phyloP scores from a whole-genome alignment of 2,113 vertebrate species.

The Xyrauchen texanus region DNA sequence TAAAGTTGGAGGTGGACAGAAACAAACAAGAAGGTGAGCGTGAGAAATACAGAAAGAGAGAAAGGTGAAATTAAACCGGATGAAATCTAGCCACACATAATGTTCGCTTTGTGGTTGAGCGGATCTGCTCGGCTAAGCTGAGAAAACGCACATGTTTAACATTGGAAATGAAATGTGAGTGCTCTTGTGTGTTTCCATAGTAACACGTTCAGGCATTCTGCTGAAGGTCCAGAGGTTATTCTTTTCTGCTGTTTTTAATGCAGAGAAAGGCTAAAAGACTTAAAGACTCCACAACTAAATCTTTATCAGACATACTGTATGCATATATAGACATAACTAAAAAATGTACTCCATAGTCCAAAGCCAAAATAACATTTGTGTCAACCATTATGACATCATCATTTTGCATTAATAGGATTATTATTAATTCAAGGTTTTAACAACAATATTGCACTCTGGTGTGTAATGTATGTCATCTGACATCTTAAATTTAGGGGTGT shows the following conservation, averaged over 20 bases:
- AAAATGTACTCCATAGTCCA: too few relatives aligned
- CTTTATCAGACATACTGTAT: too few relatives aligned
- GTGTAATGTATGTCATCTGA: constrained; percentile 5
- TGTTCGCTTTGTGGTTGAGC: constrained; percentile 17
- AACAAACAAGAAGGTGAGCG: constrained; percentile 8
- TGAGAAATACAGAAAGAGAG: constrained; percentile 1
- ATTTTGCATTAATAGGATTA: too few relatives aligned
- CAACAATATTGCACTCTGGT: background rate
- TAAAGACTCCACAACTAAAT: too few relatives aligned
- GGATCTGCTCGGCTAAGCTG: background rate
- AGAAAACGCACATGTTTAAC: constrained; percentile 33
- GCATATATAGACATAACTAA: too few relatives aligned
- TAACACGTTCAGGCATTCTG: constrained; percentile 26
- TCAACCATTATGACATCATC: too few relatives aligned
- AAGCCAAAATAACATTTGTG: too few relatives aligned
- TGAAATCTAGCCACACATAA: constrained; percentile 28
- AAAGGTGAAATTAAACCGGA: background rate
- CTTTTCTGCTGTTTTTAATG: constrained; percentile 10
- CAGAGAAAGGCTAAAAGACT: background rate
- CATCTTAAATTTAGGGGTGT: background rate
- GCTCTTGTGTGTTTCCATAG: constrained; percentile 40
- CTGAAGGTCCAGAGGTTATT: constrained; percentile 37
- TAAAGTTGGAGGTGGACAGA: background rate
- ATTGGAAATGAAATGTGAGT: constrained; percentile 36
- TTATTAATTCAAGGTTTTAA: background rate